phyloP scores from a whole-genome alignment of 2,113 vertebrate species.

The Cinclus mexicanus region DNA sequence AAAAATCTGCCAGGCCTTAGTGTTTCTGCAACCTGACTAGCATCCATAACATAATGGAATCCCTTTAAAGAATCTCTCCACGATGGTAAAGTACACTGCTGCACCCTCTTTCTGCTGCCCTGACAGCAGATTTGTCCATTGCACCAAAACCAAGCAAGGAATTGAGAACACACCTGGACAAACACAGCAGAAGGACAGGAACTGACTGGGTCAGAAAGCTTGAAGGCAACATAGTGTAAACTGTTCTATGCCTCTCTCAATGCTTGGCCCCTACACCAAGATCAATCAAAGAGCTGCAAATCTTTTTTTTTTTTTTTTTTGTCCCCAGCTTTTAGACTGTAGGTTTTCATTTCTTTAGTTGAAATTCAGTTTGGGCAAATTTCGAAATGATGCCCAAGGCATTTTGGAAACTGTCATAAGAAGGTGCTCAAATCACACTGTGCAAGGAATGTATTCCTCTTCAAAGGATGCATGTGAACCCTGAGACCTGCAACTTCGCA shows the following conservation, averaged over 20 bases:
- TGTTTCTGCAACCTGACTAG: background rate
- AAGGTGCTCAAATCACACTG: background rate
- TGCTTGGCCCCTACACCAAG: background rate
- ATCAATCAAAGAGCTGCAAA: background rate
- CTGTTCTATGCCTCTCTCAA: background rate
- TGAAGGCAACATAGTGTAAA: background rate
- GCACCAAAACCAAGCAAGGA: background rate
- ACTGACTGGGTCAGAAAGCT: conserved; percentile 19
- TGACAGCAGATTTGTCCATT: background rate
- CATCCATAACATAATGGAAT: background rate
- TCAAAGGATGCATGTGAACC: background rate
- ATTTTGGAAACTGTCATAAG: background rate
- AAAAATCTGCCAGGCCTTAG: background rate
- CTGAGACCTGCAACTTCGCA: background rate
- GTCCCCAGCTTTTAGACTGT: background rate
- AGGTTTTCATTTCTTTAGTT: background rate
- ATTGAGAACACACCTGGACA: conserved; percentile 36
- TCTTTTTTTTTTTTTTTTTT: background rate
- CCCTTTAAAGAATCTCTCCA: background rate
- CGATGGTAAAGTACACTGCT: background rate
- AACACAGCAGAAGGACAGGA: conserved; percentile 36
- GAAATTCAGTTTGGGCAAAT: background rate
- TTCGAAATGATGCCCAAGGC: rapidly evolving
- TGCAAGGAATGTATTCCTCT: background rate
- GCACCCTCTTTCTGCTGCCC: background rate